phyloP scores from a whole-genome alignment of 2,888 invertebrate genomes.

The Diabrotica balteata region DNA sequence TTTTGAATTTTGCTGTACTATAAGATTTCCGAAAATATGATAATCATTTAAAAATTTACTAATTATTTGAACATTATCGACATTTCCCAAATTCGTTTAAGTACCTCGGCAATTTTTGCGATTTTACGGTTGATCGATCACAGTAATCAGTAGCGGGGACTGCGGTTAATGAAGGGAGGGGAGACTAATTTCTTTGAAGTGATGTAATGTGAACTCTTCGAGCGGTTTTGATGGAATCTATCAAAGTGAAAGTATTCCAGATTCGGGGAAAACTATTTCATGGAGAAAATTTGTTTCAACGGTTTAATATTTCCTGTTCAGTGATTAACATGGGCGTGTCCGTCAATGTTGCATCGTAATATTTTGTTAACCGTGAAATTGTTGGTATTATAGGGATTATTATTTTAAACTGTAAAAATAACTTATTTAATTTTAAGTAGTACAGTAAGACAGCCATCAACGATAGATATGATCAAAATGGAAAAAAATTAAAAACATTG shows the following conservation, averaged over 20 bases:
- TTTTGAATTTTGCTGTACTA: no score
- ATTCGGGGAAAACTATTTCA: conserved; percentile 20
- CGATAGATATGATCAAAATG: no score
- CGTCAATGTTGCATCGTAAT: no score
- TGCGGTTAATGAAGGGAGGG: conserved; percentile 4
- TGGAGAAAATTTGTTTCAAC: conserved; percentile 23
- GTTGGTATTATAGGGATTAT: no score
- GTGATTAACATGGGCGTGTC: neutral
- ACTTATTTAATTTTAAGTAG: no score
- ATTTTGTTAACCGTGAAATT: no score
- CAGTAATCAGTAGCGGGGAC: conserved; percentile 17
- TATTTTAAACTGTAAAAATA: no score
- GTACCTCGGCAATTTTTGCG: conserved; percentile 11
- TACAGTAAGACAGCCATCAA: no score
- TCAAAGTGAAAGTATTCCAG: conserved; percentile 24
- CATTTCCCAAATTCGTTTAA: neutral
- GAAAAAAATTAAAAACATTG: no score
- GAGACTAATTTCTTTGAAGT: conserved; percentile 23
- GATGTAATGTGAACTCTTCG: conserved; percentile 10
- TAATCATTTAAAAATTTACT: neutral
- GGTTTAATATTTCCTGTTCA: conserved; percentile 2
- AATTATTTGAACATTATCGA: neutral
- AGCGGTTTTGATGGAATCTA: conserved; percentile 17
- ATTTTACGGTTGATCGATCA: conserved; percentile 17
- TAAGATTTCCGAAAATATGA: neutral